Conservation (phyloP, 2,113 vertebrate species). For the Corythornis madagascariensis region DNA sequence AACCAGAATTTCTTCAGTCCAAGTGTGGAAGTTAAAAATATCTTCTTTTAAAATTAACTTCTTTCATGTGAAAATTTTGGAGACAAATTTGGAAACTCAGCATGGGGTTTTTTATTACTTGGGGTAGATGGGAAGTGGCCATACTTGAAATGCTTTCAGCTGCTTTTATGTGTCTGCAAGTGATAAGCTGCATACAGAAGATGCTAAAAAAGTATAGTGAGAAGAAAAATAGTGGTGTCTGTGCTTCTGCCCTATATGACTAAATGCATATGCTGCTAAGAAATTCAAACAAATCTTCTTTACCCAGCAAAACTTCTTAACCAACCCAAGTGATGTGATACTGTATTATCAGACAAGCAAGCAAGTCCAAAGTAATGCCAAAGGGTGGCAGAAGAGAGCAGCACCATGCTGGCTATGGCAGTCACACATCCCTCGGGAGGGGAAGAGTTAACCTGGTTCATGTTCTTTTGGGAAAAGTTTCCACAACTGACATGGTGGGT, state of each 20-base stretch:
- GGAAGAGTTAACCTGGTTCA: background rate
- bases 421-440: background rate
- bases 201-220: background rate
- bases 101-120: background rate
- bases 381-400: background rate
- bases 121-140: background rate
- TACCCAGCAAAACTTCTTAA: background rate
- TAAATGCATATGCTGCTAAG: background rate
- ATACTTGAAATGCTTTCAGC: background rate
- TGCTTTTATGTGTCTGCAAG: background rate
- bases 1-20: background rate
- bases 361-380: background rate
- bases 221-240: background rate
- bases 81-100: background rate
- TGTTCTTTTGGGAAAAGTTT: background rate
- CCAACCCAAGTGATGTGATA: background rate
- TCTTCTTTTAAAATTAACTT: background rate
- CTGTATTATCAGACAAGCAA: background rate
- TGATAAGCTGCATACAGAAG: background rate
- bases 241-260: background rate
- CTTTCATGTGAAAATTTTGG: background rate
- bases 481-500: background rate
- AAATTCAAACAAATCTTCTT: background rate
- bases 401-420: fast-evolving
- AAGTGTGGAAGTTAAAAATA: background rate